A percentile compares a stretch with the other conserved stretches of the same genome.
These are phyloP conservation scores for Theretra japonica DNA, from an alignment of 2,888 invertebrate genomes.

Conservation along the genomic window DNA sequence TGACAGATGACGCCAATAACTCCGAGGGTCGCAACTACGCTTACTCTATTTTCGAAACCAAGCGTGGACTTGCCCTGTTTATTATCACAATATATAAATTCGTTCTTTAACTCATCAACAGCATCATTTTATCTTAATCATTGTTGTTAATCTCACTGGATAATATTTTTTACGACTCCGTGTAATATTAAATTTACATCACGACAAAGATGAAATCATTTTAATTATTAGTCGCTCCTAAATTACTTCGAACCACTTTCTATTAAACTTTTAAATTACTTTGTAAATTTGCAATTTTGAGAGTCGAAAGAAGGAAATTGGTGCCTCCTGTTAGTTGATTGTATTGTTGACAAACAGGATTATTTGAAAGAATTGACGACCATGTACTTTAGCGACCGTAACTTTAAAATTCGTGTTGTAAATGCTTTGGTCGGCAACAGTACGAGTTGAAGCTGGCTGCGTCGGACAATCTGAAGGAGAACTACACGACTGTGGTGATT, in stretches of 20 bases:
- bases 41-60: slow-evolving; percentile 59
- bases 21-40: slow-evolving; percentile 64
- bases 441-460: slow-evolving; percentile 97
- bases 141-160: background rate
- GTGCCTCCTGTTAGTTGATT: slow-evolving; percentile 18
- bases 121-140: background rate
- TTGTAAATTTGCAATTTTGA: slow-evolving; percentile 47
- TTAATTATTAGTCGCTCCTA: slow-evolving; percentile 9
- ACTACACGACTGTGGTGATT: slow-evolving; percentile 98
- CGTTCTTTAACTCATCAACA: too few species aligned
- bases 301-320: slow-evolving; percentile 47
- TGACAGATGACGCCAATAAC: slow-evolving; percentile 79
- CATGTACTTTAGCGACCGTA: slow-evolving; percentile 5
- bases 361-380: background rate
- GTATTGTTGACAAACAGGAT: slow-evolving; percentile 9
- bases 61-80: slow-evolving; percentile 49
- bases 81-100: slow-evolving; percentile 11
- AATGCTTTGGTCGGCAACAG: slow-evolving; percentile 76
- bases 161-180: background rate
- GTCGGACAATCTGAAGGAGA: slow-evolving; percentile 98
- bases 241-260: slow-evolving; percentile 38
- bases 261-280: slow-evolving; percentile 59
- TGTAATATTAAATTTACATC: slow-evolving; percentile 15
- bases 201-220: slow-evolving; percentile 13
- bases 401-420: background rate